These are phyloP conservation scores for Formica aserva DNA, from an alignment of 2,888 invertebrate genomes.

Conservation along the genomic window DNA sequence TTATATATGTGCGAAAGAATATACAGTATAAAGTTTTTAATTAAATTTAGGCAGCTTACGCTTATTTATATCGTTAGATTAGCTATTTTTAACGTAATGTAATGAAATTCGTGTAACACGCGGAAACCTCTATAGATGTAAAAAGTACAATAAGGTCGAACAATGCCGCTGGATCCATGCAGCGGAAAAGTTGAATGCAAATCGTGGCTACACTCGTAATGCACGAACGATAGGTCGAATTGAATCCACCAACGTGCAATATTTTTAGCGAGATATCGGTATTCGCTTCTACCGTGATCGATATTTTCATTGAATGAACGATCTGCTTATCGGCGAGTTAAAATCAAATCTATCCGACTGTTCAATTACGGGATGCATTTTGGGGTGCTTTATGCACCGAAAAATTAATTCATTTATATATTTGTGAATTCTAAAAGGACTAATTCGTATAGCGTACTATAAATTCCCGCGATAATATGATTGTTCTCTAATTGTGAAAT, in stretches of 20 bases:
- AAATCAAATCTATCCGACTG: slow-evolving; percentile 17
- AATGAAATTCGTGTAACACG: neutral
- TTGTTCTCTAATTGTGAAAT: neutral
- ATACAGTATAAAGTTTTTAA: neutral
- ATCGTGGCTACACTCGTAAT: slow-evolving; percentile 19
- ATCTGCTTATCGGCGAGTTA: slow-evolving; percentile 18
- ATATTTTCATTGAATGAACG: slow-evolving; percentile 44
- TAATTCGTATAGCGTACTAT: neutral
- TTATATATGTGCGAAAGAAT: neutral
- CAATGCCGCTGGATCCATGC: neutral
- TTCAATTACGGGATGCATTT: slow-evolving; percentile 11
- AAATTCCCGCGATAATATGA: neutral
- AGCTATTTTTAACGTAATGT: neutral
- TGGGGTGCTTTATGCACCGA: neutral
- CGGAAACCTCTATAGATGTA: slow-evolving; percentile 8
- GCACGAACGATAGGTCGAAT: slow-evolving; percentile 36
- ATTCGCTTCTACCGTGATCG: slow-evolving; percentile 28
- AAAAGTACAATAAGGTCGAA: slow-evolving; percentile 21
- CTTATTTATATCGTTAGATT: neutral
- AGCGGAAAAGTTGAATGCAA: slow-evolving; percentile 17
- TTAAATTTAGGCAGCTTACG: neutral
- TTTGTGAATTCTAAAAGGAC: neutral
- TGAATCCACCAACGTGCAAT: slow-evolving; percentile 28
- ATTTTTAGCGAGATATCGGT: slow-evolving; percentile 24
- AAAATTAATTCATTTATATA: neutral